A percentile compares a stretch with the other conserved stretches of the same genome.
Evolutionary conservation across 2,888 invertebrate species (phyloP).

Genomic region (Lutraria lutraria): DNA sequence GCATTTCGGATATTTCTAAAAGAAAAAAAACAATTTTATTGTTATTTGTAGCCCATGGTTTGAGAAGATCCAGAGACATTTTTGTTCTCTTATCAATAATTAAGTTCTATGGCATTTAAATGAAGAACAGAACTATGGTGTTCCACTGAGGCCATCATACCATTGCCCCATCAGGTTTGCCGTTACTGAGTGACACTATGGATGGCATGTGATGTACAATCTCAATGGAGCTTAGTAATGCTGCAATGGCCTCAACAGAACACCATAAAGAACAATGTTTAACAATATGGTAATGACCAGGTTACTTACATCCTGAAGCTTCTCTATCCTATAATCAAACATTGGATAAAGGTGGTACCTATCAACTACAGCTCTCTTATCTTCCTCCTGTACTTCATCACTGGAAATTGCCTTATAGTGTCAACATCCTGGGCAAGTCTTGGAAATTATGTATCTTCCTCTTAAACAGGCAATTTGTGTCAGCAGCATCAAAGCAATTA

Average conservation of each 20-base stretch:
- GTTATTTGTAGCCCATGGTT: too few relatives aligned
- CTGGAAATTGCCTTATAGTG: neutral
- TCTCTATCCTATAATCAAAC: neutral
- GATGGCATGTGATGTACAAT: too few relatives aligned
- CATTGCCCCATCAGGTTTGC: too few relatives aligned
- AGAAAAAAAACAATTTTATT: too few relatives aligned
- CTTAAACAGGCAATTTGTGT: neutral
- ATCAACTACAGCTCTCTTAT: neutral
- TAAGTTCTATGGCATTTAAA: neutral
- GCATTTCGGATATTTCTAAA: neutral
- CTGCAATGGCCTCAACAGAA: too few relatives aligned
- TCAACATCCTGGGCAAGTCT: neutral
- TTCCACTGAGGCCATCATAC: too few relatives aligned
- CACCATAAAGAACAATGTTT: neutral
- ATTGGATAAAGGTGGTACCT: neutral
- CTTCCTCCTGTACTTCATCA: neutral
- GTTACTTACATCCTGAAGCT: neutral
- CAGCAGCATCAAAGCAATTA: neutral
- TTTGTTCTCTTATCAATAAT: conserved; percentile 12
- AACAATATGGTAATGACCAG: conserved; percentile 11
- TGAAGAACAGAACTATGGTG: too few relatives aligned
- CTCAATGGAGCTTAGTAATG: too few relatives aligned
- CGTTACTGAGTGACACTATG: too few relatives aligned
- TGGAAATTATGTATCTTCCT: neutral
- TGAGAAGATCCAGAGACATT: neutral